Base-by-base conservation (phyloP, 2,888 invertebrate genomes). In the Luperina testacea region DNA sequence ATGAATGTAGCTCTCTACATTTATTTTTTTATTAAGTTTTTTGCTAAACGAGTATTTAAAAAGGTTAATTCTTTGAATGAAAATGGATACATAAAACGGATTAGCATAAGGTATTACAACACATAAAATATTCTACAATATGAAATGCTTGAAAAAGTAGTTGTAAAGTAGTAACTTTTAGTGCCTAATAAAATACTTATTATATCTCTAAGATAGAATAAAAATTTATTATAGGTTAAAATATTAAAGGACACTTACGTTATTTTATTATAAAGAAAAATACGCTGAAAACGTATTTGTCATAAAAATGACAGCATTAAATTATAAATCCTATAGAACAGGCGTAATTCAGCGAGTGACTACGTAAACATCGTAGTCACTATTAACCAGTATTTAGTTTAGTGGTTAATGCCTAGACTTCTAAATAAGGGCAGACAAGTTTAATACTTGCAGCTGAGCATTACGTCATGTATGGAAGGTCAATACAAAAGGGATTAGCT, bases 281-380 rank as follows among this genome's bases (percentile, higher is more conserved):
- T 72, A 20, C 53, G 20, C 42, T 42, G 75, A 77, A 83, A 78
- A 69, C 53, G 17, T 42, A 0, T 72, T 68, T 78, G 81, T 85
- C 85, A 87, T 67, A 65, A 75, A 82, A 80, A 81, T 87, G 77
- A 82, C 78, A 15, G 42, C 42, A 74, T 53, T 15, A 0, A 68
- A 63, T 85, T 85, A 68, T 48, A 2, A 51, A 48, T 48, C 13
- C 48, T 48, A 48, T 48, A 20, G 65, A 75, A 74, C 17, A 13
- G 65, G 27, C 15, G 51, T 42, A 24, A 8, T 51, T 32, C 6
- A 42, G 38, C n/a, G 32, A 38, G 13, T 9, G 17, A 42, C 32
- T 15, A 53, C 4, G 51, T 73, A 51, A 78, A 75, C 32, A 81
- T 75, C 13, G 38, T 61, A 69, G 77, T 77, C 83, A 85, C 59